These are phyloP conservation scores for Nothoprocta perdicaria DNA, from an alignment of 2,113 vertebrate species.

Conservation along the genomic window DNA sequence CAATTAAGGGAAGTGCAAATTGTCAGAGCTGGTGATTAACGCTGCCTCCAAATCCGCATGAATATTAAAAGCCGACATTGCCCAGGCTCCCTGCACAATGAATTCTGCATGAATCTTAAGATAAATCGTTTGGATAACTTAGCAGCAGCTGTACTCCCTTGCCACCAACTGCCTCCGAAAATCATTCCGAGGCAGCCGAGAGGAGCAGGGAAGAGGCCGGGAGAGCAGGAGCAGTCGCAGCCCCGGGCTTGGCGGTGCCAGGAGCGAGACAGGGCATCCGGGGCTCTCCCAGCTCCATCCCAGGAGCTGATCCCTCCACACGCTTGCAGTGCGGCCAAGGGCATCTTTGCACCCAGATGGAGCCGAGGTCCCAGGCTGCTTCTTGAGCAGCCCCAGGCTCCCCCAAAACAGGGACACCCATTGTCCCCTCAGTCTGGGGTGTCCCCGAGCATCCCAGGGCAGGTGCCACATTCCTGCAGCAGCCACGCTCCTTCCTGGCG, in stretches of 20 bases:
- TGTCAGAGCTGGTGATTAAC: constrained; percentile 78
- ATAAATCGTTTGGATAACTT: constrained; percentile 84
- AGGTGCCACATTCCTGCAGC: too few relatives aligned
- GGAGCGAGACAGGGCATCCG: neutral
- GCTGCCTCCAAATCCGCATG: constrained; percentile 78
- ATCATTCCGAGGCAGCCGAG: constrained; percentile 56
- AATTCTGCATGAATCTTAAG: constrained; percentile 86
- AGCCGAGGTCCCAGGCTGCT: neutral
- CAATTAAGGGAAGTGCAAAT: constrained; percentile 78
- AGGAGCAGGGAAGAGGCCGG: neutral
- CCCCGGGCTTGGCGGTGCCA: fast-evolving
- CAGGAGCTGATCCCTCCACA: too few relatives aligned
- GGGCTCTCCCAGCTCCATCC: neutral
- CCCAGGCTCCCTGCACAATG: constrained; percentile 78
- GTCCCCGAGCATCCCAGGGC: neutral
- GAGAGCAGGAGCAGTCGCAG: neutral
- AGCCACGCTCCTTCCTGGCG: neutral
- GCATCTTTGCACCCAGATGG: neutral
- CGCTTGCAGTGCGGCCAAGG: neutral
- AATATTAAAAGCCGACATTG: constrained; percentile 87
- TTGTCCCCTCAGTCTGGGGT: neutral
- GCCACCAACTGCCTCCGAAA: constrained; percentile 71
- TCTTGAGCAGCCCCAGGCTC: too few relatives aligned
- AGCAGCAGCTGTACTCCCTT: constrained; percentile 79
- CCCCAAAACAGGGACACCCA: neutral